phyloP scores from a whole-genome alignment of 2,797 vertebrate species.

The Halcyon leucocephala region DNA sequence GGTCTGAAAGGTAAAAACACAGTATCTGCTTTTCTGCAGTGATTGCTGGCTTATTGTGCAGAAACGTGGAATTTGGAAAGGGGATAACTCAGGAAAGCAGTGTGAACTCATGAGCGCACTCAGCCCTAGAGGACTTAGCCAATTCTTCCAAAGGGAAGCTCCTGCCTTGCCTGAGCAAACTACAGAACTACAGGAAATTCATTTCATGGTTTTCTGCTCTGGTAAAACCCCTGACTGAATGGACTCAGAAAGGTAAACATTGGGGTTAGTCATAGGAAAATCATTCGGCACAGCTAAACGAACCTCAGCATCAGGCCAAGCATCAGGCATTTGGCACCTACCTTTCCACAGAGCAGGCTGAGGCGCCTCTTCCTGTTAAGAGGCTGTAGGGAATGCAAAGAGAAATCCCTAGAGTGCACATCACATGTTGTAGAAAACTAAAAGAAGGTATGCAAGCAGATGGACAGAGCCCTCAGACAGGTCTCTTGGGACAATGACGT shows the following conservation, averaged over 20 bases:
- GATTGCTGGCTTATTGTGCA: background rate
- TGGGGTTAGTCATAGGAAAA: background rate
- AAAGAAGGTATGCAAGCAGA: conserved; percentile 1
- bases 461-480: background rate
- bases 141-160: background rate
- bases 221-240: background rate
- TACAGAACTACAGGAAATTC: background rate
- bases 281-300: background rate
- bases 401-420: background rate
- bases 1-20: background rate
- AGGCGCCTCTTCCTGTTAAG: conserved; percentile 2
- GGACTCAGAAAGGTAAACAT: background rate
- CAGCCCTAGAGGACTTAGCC: background rate
- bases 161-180: background rate
- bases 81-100: background rate
- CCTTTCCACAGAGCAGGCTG: background rate
- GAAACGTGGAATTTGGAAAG: background rate
- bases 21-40: background rate
- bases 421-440: background rate
- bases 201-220: conserved; percentile 20
- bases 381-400: background rate
- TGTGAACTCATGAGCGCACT: background rate
- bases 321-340: background rate
- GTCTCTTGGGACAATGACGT: conserved; percentile 17
- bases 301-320: background rate